Conservation (phyloP, 2,888 invertebrate species). For the Rhopalosiphum nymphaeae region DNA sequence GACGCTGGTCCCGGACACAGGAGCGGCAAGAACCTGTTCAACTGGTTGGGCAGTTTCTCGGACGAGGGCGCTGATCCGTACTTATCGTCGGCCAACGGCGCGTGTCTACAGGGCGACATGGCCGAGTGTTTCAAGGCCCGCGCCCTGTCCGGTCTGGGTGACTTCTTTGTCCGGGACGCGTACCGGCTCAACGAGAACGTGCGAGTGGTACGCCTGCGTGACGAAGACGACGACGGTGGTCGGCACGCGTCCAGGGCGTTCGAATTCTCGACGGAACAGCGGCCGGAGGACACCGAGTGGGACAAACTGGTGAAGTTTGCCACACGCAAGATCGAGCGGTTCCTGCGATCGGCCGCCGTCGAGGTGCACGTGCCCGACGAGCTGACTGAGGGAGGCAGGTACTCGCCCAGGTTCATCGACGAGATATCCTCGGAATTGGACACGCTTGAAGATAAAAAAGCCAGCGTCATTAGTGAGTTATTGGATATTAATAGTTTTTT, state of each 20-base stretch:
- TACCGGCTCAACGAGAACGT: conserved; percentile 80
- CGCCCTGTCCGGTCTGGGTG: conserved; percentile 81
- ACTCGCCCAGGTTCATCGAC: conserved; percentile 85
- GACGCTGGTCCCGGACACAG: conserved; percentile 69
- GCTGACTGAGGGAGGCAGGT: conserved; percentile 80
- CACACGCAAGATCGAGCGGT: conserved; percentile 81
- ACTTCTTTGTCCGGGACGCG: conserved; percentile 79
- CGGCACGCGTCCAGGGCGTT: conserved; percentile 79
- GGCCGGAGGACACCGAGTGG: conserved; percentile 84
- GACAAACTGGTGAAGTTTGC: conserved; percentile 83
- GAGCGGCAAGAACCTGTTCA: conserved; percentile 80
- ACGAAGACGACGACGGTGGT: conserved; percentile 75
- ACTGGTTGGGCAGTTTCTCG: conserved; percentile 84
- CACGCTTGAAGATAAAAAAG: conserved; percentile 85
- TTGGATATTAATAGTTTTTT: background rate
- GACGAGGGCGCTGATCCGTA: conserved; percentile 82
- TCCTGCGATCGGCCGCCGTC: conserved; percentile 82
- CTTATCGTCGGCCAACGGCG: conserved; percentile 80
- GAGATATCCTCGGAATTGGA: conserved; percentile 88
- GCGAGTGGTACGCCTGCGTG: conserved; percentile 78
- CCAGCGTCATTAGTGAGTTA: conserved; percentile 83
- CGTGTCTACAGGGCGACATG: conserved; percentile 83
- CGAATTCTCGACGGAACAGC: conserved; percentile 79
- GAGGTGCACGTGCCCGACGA: conserved; percentile 83
- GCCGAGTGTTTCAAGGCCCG: conserved; percentile 88